A percentile compares a stretch with the other conserved stretches of the same genome.
Evolutionary conservation across 2,888 invertebrate genomes (phyloP).

Genomic region (Trichacis sp.): DNA sequence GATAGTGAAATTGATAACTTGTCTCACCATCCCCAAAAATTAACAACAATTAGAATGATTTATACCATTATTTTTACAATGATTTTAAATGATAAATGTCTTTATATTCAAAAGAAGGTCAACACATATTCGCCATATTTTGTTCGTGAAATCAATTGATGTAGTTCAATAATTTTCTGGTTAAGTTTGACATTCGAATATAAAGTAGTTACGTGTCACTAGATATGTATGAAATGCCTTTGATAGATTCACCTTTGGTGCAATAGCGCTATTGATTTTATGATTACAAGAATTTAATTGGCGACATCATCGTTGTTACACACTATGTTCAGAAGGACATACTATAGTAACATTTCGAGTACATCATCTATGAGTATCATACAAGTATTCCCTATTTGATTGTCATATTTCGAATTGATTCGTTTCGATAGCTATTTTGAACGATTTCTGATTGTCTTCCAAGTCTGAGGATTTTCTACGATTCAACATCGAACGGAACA

Average conservation of each 20-base stretch:
- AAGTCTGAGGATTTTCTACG: constrained; percentile 20
- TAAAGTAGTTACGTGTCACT: too few species aligned
- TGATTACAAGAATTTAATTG: not conserved
- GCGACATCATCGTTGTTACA: not conserved
- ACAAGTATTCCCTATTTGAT: constrained; percentile 22
- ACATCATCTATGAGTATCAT: not conserved
- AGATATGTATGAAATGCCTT: too few species aligned
- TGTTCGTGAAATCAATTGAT: too few species aligned
- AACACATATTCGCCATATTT: too few species aligned
- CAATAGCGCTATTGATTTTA: not conserved
- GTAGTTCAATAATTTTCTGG: too few species aligned
- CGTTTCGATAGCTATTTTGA: constrained; percentile 7
- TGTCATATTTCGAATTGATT: constrained; percentile 28
- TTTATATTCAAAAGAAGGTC: too few species aligned
- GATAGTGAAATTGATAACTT: too few species aligned
- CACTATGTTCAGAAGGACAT: not conserved
- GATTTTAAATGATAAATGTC: too few species aligned
- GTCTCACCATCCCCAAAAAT: too few species aligned
- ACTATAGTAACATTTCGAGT: not conserved
- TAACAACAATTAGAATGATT: too few species aligned
- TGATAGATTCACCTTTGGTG: not conserved
- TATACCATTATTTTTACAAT: too few species aligned
- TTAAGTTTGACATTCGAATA: too few species aligned
- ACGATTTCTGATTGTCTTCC: constrained; percentile 27
- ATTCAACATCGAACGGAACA: not conserved